Conservation (phyloP, 2,113 vertebrate genomes). For the Anarrhichthys ocellatus region DNA sequence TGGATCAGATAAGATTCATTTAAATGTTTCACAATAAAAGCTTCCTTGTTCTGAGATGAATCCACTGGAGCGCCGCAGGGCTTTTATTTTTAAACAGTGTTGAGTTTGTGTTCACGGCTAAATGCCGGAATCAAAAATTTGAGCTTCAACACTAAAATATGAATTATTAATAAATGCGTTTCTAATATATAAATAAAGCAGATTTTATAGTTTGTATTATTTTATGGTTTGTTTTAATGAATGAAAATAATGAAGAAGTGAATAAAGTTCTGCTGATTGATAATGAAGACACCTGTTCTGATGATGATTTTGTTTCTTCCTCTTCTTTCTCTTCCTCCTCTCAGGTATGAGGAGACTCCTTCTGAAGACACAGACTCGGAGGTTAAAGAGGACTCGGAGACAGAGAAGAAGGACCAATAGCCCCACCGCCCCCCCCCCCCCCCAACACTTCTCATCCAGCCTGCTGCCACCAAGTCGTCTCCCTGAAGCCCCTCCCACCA, state of each 20-base stretch:
- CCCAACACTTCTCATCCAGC: slow-evolving; percentile 30
- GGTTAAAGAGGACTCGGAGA: slow-evolving; percentile 73
- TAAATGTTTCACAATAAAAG: background rate
- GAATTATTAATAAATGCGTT: background rate
- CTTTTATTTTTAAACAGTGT: background rate
- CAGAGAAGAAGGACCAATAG: slow-evolving; percentile 83
- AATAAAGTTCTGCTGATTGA: background rate
- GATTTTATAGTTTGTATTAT: no score
- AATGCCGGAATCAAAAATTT: no score
- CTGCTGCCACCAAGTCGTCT: slow-evolving; percentile 54
- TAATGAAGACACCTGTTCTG: background rate
- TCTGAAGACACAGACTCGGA: slow-evolving; percentile 57
- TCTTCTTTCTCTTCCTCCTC: background rate
- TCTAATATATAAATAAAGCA: no score
- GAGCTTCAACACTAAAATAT: background rate
- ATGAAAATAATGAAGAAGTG: background rate
- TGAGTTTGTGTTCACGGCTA: no score
- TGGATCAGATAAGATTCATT: no score
- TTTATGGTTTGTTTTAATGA: background rate
- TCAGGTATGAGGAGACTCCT: slow-evolving; percentile 82
- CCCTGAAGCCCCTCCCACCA: slow-evolving; percentile 55
- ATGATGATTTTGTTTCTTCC: background rate
- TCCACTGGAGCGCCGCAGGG: background rate
- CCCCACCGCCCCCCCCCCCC: accelerated
- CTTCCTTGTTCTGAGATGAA: no score